Percentiles rank a stretch among this genome's conserved stretches.
These are phyloP conservation scores for Kradibia gibbosae DNA, from an alignment of 1,140 invertebrate genomes.

Conservation along the genomic window DNA sequence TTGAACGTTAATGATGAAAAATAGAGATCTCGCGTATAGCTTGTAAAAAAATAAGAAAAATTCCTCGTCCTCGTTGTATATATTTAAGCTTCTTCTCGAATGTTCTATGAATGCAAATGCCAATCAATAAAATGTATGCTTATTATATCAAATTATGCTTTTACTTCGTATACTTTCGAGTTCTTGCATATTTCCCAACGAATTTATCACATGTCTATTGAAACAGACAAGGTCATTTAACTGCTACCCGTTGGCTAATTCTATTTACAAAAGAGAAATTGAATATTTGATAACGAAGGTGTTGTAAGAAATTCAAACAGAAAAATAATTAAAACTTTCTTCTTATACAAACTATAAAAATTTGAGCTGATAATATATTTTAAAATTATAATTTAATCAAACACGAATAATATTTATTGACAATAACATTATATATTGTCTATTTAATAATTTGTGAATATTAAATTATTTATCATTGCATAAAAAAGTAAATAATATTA, in stretches of 20 bases:
- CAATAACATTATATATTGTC: too few species aligned
- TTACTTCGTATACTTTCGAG: neutral
- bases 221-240: constrained; percentile 37
- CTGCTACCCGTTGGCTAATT: neutral
- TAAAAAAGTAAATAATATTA: too few species aligned
- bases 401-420: too few species aligned
- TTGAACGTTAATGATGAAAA: too few species aligned
- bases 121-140: constrained; percentile 35
- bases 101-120: neutral
- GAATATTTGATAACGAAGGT: neutral
- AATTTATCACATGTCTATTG: constrained; percentile 16
- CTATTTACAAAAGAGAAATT: neutral
- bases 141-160: too few species aligned
- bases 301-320: neutral
- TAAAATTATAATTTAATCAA: too few species aligned
- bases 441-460: too few species aligned
- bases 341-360: neutral
- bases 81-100: constrained; percentile 1
- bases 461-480: too few species aligned
- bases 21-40: too few species aligned
- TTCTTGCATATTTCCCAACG: constrained; percentile 1
- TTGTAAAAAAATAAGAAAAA: neutral
- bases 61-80: constrained; percentile 10
- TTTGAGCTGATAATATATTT: neutral
- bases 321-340: neutral